Evolutionary conservation across 2,797 vertebrate genomes (phyloP).

Genomic region (Pipistrellus nathusii): DNA sequence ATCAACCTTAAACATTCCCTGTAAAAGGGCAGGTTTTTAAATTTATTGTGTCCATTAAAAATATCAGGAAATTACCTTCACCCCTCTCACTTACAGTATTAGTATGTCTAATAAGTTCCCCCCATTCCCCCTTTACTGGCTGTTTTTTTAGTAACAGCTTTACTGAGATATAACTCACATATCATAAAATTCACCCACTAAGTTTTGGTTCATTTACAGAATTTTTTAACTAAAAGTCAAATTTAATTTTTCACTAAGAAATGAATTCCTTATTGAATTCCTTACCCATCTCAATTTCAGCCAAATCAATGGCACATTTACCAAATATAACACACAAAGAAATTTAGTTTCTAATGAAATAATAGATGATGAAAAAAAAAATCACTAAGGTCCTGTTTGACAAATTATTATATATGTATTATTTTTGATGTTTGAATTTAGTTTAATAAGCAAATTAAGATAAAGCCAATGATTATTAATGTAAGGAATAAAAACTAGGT

Average conservation of each 20-base stretch:
- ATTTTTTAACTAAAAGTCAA: constrained; percentile 53
- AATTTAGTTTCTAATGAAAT: constrained; percentile 48
- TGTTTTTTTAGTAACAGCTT: constrained; percentile 47
- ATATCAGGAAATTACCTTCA: constrained; percentile 17
- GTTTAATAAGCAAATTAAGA: constrained; percentile 62
- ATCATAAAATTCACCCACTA: constrained; percentile 37
- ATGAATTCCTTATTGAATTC: constrained; percentile 22
- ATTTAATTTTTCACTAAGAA: constrained; percentile 63
- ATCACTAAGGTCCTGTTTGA: neutral
- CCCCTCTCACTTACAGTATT: constrained; percentile 38
- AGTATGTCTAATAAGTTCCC: constrained; percentile 38
- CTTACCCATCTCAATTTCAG: constrained; percentile 25
- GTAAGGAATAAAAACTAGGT: constrained; percentile 46
- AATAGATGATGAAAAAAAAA: constrained; percentile 46
- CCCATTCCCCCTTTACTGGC: neutral
- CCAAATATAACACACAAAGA: constrained; percentile 12
- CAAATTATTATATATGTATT: constrained; percentile 36
- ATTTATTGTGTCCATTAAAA: constrained; percentile 54
- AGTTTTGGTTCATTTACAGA: constrained; percentile 48
- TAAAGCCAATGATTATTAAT: constrained; percentile 43
- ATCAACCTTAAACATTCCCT: constrained; percentile 44
- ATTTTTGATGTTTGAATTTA: constrained; percentile 63
- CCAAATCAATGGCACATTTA: constrained; percentile 39
- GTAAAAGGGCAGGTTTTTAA: constrained; percentile 28
- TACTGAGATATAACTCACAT: constrained; percentile 55